Percentiles rank a stretch among this genome's conserved stretches.
These are phyloP conservation scores for Pachycephus smyrnensis DNA, from an alignment of 2,888 invertebrate species.

Conservation along the genomic window DNA sequence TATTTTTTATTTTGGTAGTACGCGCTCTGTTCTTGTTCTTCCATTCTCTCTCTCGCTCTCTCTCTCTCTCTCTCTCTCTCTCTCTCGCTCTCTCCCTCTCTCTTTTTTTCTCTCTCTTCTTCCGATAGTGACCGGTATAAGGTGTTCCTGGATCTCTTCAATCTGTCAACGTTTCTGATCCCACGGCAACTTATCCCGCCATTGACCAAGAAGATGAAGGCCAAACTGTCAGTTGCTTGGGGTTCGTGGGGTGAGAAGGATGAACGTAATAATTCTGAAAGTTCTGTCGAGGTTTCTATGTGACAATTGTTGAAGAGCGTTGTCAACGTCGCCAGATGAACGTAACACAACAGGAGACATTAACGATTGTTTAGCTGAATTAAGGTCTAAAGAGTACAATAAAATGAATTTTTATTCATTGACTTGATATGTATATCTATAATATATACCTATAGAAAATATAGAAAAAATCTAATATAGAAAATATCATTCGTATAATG, in stretches of 20 bases:
- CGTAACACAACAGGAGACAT: background rate
- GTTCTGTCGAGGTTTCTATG: slow-evolving; percentile 48
- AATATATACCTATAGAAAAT: background rate
- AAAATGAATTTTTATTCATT: background rate
- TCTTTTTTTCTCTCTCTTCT: too few species aligned
- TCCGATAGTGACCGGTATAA: slow-evolving; percentile 93
- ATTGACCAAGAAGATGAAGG: slow-evolving; percentile 85
- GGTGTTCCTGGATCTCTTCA: slow-evolving; percentile 97
- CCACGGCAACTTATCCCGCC: slow-evolving; percentile 93
- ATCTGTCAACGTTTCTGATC: slow-evolving; percentile 95
- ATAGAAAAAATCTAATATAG: too few species aligned
- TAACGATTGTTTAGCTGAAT: background rate
- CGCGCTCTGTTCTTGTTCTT: background rate
- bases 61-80: background rate
- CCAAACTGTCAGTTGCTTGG: slow-evolving; percentile 75
- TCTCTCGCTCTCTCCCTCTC: too few species aligned
- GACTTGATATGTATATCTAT: background rate
- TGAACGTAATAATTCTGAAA: slow-evolving; percentile 47
- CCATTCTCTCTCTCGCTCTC: background rate
- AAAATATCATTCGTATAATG: background rate
- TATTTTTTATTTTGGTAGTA: background rate
- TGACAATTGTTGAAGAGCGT: slow-evolving; percentile 23
- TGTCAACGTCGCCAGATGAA: background rate
- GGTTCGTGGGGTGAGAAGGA: slow-evolving; percentile 69
- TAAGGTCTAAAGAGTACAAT: background rate